These are phyloP conservation scores for Alloplasta piceator DNA, from an alignment of 2,888 invertebrate species.

Conservation along the genomic window DNA sequence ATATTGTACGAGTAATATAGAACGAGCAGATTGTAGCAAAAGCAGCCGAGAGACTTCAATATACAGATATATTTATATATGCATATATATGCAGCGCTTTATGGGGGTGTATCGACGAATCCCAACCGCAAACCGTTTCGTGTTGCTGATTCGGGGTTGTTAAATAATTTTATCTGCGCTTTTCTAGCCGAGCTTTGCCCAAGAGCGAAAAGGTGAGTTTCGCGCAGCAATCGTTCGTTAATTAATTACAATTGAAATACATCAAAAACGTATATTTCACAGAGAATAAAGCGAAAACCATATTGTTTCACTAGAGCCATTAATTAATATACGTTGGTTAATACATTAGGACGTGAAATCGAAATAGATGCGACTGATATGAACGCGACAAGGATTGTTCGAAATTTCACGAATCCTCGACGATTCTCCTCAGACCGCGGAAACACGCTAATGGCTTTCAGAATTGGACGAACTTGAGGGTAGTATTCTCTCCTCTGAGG, in stretches of 20 bases:
- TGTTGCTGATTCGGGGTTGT: conserved; percentile 1
- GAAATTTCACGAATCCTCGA: conserved; percentile 9
- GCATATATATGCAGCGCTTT: conserved; percentile 23
- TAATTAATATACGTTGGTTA: not conserved
- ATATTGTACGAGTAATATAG: conserved; percentile 65
- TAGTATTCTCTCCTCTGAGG: conserved; percentile 18
- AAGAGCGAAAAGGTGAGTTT: not conserved
- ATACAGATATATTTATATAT: conserved; percentile 24
- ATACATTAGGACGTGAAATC: not conserved
- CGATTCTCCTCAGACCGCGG: conserved; percentile 14
- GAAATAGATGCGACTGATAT: not conserved
- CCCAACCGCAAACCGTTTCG: not conserved
- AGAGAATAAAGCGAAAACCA: conserved; percentile 17
- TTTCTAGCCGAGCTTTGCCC: not conserved
- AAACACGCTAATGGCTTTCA: conserved; percentile 28
- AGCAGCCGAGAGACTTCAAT: conserved; percentile 17
- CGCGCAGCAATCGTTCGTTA: conserved; percentile 19
- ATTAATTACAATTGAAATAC: conserved; percentile 20
- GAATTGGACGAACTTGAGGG: conserved; percentile 19
- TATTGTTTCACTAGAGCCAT: not conserved
- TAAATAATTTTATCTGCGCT: conserved; percentile 50
- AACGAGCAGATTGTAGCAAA: conserved; percentile 55
- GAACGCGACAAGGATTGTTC: not conserved
- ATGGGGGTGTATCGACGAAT: conserved; percentile 28
- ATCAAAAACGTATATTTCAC: conserved; percentile 10